A percentile compares a stretch with the other conserved stretches of the same genome.
Conservation (phyloP, 1,140 invertebrate genomes). For the Drosophila pectinifera region DNA sequence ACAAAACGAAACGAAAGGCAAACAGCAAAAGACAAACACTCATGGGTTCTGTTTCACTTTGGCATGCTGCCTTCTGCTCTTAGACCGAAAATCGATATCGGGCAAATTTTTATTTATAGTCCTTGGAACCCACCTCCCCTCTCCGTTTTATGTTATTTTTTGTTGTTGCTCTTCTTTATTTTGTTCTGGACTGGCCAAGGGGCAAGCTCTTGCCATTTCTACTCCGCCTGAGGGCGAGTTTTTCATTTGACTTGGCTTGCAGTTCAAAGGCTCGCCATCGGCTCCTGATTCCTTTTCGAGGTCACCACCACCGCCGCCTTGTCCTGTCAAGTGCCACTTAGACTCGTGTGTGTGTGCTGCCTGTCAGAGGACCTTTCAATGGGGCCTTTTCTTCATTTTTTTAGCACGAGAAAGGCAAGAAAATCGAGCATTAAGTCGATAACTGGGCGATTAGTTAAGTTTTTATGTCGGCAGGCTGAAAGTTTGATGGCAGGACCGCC, state of each 20-base stretch:
- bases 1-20: slow-evolving; percentile 54
- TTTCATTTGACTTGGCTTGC: slow-evolving; percentile 81
- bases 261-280: slow-evolving; percentile 67
- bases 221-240: slow-evolving; percentile 58
- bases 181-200: slow-evolving; percentile 34
- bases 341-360: slow-evolving; percentile 25
- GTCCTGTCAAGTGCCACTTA: slow-evolving; percentile 70
- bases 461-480: slow-evolving; percentile 70
- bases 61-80: slow-evolving; percentile 22
- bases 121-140: slow-evolving; percentile 7
- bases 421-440: slow-evolving; percentile 78
- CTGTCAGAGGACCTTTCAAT: slow-evolving; percentile 72
- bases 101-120: slow-evolving; percentile 79
- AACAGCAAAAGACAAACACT: slow-evolving; percentile 77
- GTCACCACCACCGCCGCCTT: slow-evolving; percentile 57
- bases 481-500: slow-evolving; percentile 40
- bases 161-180: slow-evolving; percentile 9
- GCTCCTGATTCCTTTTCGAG: slow-evolving; percentile 54
- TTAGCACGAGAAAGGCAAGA: slow-evolving; percentile 44
- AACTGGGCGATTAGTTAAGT: slow-evolving; percentile 80
- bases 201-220: slow-evolving; percentile 70
- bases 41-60: slow-evolving; percentile 51
- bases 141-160: not conserved
- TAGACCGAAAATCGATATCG: slow-evolving; percentile 64
- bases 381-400: slow-evolving; percentile 48